Base-by-base conservation (phyloP, 1,140 invertebrate genomes). In the Mamestra configurata region DNA sequence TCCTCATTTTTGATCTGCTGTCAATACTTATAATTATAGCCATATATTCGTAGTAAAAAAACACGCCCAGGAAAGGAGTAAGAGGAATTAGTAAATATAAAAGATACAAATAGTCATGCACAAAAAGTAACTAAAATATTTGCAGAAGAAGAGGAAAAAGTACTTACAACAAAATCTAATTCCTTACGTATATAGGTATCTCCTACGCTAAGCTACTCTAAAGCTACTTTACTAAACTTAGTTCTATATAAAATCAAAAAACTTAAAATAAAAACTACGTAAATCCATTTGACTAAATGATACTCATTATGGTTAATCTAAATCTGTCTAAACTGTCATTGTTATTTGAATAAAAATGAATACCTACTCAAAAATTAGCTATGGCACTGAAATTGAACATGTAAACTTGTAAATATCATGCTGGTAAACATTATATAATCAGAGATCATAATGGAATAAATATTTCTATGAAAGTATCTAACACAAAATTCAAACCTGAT, bases 281-380 rank as follows among this genome's bases (percentile, higher is more conserved):
- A 79, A 83, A 86, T 86, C 82, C 87, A 88, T 87, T 88, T 87
- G 84, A 86, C 85, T 82, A 84, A 79, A 35, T 49, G 66, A 70
- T 70, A 24, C 40, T 2, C 31, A 5, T 37, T 37, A 15, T n/a
- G n/a, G 6, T 37, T 37, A 20, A 64, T 24, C 46, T n/a, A 49
- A n/a, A n/a, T 49, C 15, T n/a, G n/a, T n/a, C n/a, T n/a, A n/a
- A n/a, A n/a, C n/a, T n/a, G n/a, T n/a, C n/a, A n/a, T n/a, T n/a
- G n/a, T n/a, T n/a, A n/a, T n/a, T n/a, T n/a, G n/a, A n/a, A n/a
- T n/a, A n/a, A 15, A n/a, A 49, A 49, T 0, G 46, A n/a, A 15
- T 49, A 49, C 15, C 46, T 22, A 55, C 7, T n/a, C n/a, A n/a
- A n/a, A n/a, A n/a, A n/a, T n/a, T n/a, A 22, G 4, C 20, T 20